Percentiles rank a stretch among this genome's conserved stretches.
Evolutionary conservation across 2,888 invertebrate species (phyloP).

Genomic region (Keiferia lycopersicella): DNA sequence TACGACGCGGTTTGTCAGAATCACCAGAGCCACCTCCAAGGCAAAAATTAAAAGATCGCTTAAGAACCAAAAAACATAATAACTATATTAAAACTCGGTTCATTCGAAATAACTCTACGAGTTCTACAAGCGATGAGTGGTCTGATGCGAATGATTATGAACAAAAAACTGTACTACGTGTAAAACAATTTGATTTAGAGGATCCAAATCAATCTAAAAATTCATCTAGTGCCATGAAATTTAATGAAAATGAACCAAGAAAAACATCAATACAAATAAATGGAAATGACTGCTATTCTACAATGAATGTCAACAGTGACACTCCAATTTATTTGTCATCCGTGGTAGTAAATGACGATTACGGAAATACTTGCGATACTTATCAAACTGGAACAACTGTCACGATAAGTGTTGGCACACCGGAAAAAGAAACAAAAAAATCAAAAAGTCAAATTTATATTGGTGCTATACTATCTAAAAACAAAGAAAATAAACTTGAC

Average conservation of each 20-base stretch:
- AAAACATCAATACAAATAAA: slow-evolving; percentile 88
- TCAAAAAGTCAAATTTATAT: slow-evolving; percentile 78
- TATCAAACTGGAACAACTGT: slow-evolving; percentile 82
- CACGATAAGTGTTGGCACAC: slow-evolving; percentile 82
- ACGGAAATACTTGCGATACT: slow-evolving; percentile 65
- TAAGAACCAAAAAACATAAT: slow-evolving; percentile 71
- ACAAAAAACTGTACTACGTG: slow-evolving; percentile 68
- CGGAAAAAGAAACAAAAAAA: slow-evolving; percentile 69
- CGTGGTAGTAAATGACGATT: slow-evolving; percentile 85
- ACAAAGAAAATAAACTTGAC: slow-evolving; percentile 50
- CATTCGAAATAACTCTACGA: slow-evolving; percentile 69
- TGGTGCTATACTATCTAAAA: slow-evolving; percentile 62
- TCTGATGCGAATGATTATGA: slow-evolving; percentile 74
- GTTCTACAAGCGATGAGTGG: slow-evolving; percentile 79
- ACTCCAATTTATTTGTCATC: slow-evolving; percentile 87
- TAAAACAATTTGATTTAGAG: slow-evolving; percentile 78
- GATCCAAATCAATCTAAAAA: slow-evolving; percentile 58
- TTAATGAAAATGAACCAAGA: slow-evolving; percentile 67
- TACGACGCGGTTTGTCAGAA: slow-evolving; percentile 68
- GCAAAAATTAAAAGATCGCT: slow-evolving; percentile 62
- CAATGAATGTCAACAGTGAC: slow-evolving; percentile 86
- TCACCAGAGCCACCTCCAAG: slow-evolving; percentile 77
- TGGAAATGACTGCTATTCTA: slow-evolving; percentile 88
- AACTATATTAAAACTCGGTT: slow-evolving; percentile 75
- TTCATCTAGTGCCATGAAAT: slow-evolving; percentile 47